Evolutionary conservation across 1,140 invertebrate species (phyloP).

Genomic region (Dufourea novaeangliae): DNA sequence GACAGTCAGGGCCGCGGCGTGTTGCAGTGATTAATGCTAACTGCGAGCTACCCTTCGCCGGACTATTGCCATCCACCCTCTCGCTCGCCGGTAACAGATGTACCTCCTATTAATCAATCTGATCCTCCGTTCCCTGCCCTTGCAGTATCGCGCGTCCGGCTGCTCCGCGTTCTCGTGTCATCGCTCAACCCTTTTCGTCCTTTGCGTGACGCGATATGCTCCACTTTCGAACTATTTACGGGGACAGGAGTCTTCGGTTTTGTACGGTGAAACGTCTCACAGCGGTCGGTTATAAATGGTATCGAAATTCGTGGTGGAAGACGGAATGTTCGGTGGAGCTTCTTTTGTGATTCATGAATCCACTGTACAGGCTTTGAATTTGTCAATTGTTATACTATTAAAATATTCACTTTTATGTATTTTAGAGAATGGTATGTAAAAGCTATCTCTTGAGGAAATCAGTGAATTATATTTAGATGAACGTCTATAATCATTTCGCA

Average conservation of each 20-base stretch:
- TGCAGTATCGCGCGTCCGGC: slow-evolving; percentile 68
- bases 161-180: slow-evolving; percentile 73
- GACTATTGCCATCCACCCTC: slow-evolving; percentile 76
- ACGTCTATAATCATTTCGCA: no score
- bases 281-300: no score
- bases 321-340: no score
- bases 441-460: no score
- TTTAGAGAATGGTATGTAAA: no score
- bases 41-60: slow-evolving; percentile 75
- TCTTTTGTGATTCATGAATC: no score
- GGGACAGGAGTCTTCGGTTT: slow-evolving; percentile 3
- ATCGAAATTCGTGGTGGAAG: no score
- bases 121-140: slow-evolving; percentile 72
- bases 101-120: slow-evolving; percentile 80
- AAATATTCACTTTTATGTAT: no score
- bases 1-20: slow-evolving; percentile 73
- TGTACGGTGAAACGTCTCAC: neutral
- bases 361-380: no score
- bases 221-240: slow-evolving; percentile 19
- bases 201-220: slow-evolving; percentile 47
- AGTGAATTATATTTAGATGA: no score
- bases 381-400: no score
- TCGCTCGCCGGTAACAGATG: slow-evolving; percentile 78
- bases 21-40: slow-evolving; percentile 81
- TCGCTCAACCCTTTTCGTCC: slow-evolving; percentile 71